Percentiles rank a stretch among this genome's conserved stretches.
Conservation (phyloP, 2,888 invertebrate species). For the Agelastica alni region DNA sequence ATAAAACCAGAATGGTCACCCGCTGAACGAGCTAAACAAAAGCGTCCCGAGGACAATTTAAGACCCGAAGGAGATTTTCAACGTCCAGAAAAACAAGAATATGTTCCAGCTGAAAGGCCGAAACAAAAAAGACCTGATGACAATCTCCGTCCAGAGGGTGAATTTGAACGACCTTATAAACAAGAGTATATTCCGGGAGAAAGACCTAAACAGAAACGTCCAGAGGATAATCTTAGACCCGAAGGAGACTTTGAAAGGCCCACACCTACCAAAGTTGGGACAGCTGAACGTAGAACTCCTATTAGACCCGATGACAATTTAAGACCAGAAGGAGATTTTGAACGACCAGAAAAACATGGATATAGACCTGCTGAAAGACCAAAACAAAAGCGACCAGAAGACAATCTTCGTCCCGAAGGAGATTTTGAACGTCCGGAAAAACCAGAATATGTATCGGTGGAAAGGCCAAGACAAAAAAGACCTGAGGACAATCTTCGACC, state of each 20-base stretch:
- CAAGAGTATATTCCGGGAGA: constrained; percentile 54
- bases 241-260: constrained; percentile 62
- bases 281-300: constrained; percentile 54
- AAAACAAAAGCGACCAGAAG: constrained; percentile 55
- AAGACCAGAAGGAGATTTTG: constrained; percentile 56
- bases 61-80: constrained; percentile 59
- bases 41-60: constrained; percentile 57
- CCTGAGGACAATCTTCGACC: constrained; percentile 59
- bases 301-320: constrained; percentile 57
- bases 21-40: constrained; percentile 53
- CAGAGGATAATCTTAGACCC: constrained; percentile 56
- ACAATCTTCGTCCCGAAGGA: constrained; percentile 60
- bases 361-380: constrained; percentile 56
- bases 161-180: constrained; percentile 58
- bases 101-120: constrained; percentile 51
- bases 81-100: constrained; percentile 55
- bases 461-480: constrained; percentile 45
- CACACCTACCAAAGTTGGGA: constrained; percentile 50
- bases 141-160: constrained; percentile 63
- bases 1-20: constrained; percentile 40
- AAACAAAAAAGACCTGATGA: constrained; percentile 49
- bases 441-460: constrained; percentile 49
- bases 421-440: constrained; percentile 53
- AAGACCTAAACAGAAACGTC: constrained; percentile 50
- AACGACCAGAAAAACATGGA: constrained; percentile 55